Conservation (phyloP, 2,888 invertebrate species). For the Liposcelis brunnea region DNA sequence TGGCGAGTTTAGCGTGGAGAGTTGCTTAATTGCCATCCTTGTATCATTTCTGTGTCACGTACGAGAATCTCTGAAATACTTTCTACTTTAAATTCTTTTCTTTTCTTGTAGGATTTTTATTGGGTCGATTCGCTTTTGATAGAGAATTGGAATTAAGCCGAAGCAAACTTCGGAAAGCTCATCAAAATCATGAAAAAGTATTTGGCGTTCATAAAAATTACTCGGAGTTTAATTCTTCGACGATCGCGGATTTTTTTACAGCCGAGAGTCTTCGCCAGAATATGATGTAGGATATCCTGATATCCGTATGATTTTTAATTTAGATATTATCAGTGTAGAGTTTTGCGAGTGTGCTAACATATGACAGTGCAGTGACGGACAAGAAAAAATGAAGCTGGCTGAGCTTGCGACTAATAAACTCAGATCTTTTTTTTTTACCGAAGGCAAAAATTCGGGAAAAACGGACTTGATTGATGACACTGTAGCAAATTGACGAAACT, state of each 20-base stretch:
- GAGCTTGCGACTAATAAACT: no score
- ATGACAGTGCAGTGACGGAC: no score
- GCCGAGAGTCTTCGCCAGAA: not conserved
- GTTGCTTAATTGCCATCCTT: no score
- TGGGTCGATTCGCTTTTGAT: slow-evolving; percentile 29
- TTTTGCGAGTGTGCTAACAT: no score
- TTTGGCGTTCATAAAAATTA: not conserved
- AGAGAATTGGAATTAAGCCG: slow-evolving; percentile 22
- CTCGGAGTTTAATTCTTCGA: no score
- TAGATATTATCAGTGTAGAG: not conserved
- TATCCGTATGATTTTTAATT: not conserved
- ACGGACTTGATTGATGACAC: no score
- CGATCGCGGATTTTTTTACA: no score
- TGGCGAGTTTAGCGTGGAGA: not conserved
- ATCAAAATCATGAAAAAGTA: not conserved
- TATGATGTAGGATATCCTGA: not conserved
- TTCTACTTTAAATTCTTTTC: not conserved
- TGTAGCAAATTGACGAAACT: no score
- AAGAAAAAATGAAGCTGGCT: no score
- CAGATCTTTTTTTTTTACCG: no score
- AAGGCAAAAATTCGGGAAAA: no score
- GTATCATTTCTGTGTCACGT: not conserved
- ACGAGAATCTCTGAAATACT: no score
- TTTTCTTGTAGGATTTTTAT: slow-evolving; percentile 26
- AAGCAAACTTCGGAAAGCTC: slow-evolving; percentile 17